Percentiles rank a stretch among this genome's conserved stretches.
phyloP scores from a whole-genome alignment of 2,888 invertebrate genomes.

The Stegophylla sp. region DNA sequence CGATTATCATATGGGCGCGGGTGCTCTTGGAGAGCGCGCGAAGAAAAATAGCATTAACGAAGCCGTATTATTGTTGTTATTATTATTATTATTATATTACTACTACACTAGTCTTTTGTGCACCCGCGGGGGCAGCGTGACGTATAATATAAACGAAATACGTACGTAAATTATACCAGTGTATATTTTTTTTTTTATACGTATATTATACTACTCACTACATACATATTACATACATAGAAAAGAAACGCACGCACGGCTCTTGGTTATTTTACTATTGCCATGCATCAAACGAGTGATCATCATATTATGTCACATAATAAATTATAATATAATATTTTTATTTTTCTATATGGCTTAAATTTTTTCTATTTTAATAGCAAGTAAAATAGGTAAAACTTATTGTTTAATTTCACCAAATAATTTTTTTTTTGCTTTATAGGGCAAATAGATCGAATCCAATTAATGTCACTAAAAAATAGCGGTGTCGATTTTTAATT shows the following conservation, averaged over 20 bases:
- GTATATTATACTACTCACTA: neutral
- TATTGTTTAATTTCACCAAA: neutral
- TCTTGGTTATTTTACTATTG: constrained; percentile 37
- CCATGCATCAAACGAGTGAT: neutral
- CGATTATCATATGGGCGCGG: constrained; percentile 51
- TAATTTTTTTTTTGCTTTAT: neutral
- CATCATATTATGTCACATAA: neutral
- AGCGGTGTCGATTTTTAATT: no score
- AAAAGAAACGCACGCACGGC: neutral
- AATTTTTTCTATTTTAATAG: no score
- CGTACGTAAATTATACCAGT: neutral
- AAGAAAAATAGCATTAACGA: constrained; percentile 55
- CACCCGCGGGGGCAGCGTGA: neutral
- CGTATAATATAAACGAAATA: neutral
- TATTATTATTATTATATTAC: constrained; percentile 22
- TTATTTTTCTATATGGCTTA: neutral
- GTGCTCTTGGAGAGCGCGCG: constrained; percentile 27
- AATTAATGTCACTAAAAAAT: no score
- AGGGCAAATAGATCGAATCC: no score
- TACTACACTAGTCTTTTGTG: constrained; percentile 23
- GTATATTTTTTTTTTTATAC: neutral
- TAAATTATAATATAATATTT: neutral
- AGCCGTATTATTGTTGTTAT: constrained; percentile 29
- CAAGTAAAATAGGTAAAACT: no score
- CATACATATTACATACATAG: neutral